Percentiles rank a stretch among this genome's conserved stretches.
These are phyloP conservation scores for Myotis pilosus DNA, from an alignment of 2,797 vertebrate species.

Conservation along the genomic window DNA sequence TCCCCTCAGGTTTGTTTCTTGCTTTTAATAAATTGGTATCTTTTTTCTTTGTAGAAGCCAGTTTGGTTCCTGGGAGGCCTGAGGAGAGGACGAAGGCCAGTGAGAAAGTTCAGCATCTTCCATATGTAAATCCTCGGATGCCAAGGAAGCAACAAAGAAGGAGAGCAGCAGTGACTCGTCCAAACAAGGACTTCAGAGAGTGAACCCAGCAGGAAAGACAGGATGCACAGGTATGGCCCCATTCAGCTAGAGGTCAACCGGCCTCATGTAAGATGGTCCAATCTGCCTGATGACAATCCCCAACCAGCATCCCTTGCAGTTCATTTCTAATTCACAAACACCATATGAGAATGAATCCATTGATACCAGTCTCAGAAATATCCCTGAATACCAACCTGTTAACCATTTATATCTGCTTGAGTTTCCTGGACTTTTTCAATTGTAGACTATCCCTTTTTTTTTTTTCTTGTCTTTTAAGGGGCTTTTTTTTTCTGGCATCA, in stretches of 20 bases:
- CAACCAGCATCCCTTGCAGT: neutral
- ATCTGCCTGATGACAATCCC: neutral
- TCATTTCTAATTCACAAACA: neutral
- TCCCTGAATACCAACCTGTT: neutral
- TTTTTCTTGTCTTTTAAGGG: neutral
- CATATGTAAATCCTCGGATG: neutral
- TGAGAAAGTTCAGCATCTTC: neutral
- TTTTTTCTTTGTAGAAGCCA: constrained; percentile 26
- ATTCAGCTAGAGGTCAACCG: neutral
- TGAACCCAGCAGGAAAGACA: neutral
- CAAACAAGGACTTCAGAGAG: neutral
- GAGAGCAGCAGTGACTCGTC: neutral
- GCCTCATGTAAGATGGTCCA: neutral
- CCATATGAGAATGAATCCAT: neutral
- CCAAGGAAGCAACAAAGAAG: neutral
- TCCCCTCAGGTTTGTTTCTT: constrained; percentile 31
- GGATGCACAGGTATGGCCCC: fast-evolving
- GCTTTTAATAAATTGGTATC: constrained; percentile 35
- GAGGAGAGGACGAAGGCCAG: neutral
- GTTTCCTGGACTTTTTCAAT: neutral
- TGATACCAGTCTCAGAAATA: neutral
- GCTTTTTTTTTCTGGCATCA: neutral
- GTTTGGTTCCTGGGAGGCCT: neutral
- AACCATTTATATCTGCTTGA: neutral
- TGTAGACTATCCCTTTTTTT: neutral